Evolutionary conservation across 2,888 invertebrate species (phyloP), one percentile per base, ranked within the genome.

Genomic region (Oscheius sp.): DNA sequence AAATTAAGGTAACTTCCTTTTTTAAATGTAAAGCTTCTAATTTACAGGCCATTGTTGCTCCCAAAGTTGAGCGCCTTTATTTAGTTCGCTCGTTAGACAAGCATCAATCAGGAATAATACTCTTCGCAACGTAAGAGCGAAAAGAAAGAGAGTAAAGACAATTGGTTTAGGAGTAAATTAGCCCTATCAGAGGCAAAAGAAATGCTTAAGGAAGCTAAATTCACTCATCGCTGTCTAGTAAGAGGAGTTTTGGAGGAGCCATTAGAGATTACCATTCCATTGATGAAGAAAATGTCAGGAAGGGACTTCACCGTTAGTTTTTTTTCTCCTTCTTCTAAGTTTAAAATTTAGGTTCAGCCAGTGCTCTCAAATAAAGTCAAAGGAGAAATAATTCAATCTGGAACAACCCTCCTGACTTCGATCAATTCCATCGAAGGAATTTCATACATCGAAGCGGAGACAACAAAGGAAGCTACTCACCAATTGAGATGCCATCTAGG

Each of bases 91-190:
- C 68, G 8, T 42, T 68, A 15, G 68, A 68, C 46, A 45, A 17
- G 17, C n/a, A 37, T 34, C 68, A 61, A 61, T 68, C 68, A 5
- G 68, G 68, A 25, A 29, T 68, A 15, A 10, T 68, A 15, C 39
- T 68, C 15, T 68, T 68, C 42, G 46, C 58, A 8, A 68, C 68
- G 68, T 68, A 23, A 29, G 68, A 6, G n/a, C n/a, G n/a, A n/a
- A n/a, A n/a, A n/a, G n/a, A n/a, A n/a, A n/a, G n/a, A n/a, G n/a
- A n/a, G n/a, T n/a, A n/a, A n/a, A n/a, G n/a, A n/a, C 33, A 25
- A 33, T 25, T 25, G 3, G 6, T 65, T 65, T 39, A 65, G 65
- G 27, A 65, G 50, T 33, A 33, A 52, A 31, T 33, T 68, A 20
- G 20, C 58, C 15, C 68, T 61, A 34, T 17, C 17, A n/a, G 68